Conservation (phyloP, 2,113 vertebrate species). For the Bubo scandiacus region DNA sequence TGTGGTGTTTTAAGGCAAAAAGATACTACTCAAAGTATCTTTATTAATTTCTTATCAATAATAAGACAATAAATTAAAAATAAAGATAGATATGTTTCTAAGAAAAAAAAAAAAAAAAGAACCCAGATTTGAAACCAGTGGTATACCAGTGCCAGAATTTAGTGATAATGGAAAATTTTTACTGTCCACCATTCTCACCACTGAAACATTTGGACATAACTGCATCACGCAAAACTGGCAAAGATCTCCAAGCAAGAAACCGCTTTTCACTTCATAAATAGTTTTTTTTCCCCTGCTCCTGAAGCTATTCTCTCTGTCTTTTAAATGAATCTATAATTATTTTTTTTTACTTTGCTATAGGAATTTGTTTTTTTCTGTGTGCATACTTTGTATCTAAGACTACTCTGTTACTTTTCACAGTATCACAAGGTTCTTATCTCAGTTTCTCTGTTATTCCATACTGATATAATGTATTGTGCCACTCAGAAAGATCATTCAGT, state of each 20-base stretch:
- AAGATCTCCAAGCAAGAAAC: neutral
- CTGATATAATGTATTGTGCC: slow-evolving; percentile 20
- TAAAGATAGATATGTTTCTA: neutral
- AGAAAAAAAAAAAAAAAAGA: neutral
- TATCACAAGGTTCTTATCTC: slow-evolving; percentile 34
- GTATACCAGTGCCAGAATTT: neutral
- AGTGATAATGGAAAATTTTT: neutral
- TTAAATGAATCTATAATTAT: neutral
- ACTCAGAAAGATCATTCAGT: slow-evolving; percentile 50
- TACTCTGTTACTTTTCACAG: neutral
- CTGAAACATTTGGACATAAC: neutral
- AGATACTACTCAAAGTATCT: neutral
- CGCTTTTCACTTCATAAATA: neutral
- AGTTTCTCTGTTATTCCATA: slow-evolving; percentile 46
- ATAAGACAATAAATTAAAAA: neutral
- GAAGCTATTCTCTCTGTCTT: neutral
- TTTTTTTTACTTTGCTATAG: neutral
- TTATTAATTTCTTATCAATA: neutral
- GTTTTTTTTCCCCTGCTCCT: neutral
- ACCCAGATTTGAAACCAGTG: accelerated
- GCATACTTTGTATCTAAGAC: neutral
- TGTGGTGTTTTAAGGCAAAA: neutral
- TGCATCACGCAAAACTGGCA: neutral
- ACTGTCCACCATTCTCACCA: neutral
- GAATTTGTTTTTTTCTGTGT: neutral